Evolutionary conservation across 1,140 invertebrate genomes (phyloP), one percentile per base, ranked within the genome.

Genomic region (Drosophila lacteicornis): DNA sequence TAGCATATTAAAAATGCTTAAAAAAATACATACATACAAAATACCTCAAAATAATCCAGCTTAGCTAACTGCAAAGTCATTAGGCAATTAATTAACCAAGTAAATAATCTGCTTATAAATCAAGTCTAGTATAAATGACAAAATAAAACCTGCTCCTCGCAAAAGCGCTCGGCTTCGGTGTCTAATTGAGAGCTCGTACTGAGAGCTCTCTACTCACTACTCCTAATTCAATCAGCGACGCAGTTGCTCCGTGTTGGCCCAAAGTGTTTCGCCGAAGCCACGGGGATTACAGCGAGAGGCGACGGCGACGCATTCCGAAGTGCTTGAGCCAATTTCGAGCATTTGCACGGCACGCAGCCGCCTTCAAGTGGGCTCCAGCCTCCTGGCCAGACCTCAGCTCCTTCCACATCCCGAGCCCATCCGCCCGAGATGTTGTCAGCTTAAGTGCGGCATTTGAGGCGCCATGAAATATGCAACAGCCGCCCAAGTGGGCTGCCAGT

Each of bases 401-500:
- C 22, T 33, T 25, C 25, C 27, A 3, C 7, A 13, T 22, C 40
- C 11, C 13, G 55, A 9, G 2, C 36, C 53, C 33, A 49, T 36
- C 55, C 27, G 57, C 43, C 40, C 40, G 49, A 79, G 77, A 69
- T 80, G 82, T 80, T 86, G 68, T 82, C 83, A 73, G 57, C 77
- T 84, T 69, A 80, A 84, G 82, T 85, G 75, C 47, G 47, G 76
- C 79, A 87, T 86, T 85, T 86, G 79, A 66, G 75, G 61, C 66
- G 75, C 75, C 66, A 85, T 87, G 71, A 86, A 82, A 86, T 86
- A 82, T 87, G 83, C 84, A 86, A 80, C 79, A 86, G 49, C 57
- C 51, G 70, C 50, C 66, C 63, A 79, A 78, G 65, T 57, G 74
- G 57, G 57, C 57, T 57, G 8, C 57, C 13, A 38, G 49, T 43